Conservation (phyloP, 2,113 vertebrate genomes). For the Reinhardtius hippoglossoides region DNA sequence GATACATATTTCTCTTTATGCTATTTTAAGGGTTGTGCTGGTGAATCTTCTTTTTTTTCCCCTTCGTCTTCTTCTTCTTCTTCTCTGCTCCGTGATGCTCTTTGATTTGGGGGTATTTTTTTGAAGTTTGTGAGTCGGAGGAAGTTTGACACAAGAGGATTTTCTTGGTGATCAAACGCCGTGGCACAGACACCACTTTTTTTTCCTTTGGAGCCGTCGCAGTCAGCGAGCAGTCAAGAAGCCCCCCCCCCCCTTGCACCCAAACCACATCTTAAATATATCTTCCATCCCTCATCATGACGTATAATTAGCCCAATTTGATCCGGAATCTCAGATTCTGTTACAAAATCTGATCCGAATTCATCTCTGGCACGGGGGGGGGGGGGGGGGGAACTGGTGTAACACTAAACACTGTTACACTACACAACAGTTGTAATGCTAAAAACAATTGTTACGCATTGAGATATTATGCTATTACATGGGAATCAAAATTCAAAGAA, state of each 20-base stretch:
- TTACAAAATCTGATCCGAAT: too few species aligned
- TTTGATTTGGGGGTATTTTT: constrained; percentile 67
- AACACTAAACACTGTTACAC: too few species aligned
- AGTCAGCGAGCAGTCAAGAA: constrained; percentile 32
- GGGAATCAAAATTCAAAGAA: too few species aligned
- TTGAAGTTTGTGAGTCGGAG: constrained; percentile 52
- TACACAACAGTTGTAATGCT: too few species aligned
- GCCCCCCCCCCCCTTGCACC: background rate
- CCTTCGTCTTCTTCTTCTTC: background rate
- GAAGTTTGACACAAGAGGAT: constrained; percentile 63
- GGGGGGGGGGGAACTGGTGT: too few species aligned
- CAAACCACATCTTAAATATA: constrained; percentile 10
- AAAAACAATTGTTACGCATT: too few species aligned
- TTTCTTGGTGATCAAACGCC: constrained; percentile 68
- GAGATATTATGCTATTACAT: too few species aligned
- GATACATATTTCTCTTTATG: constrained; percentile 65
- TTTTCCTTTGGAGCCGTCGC: constrained; percentile 27
- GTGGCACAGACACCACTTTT: constrained; percentile 37
- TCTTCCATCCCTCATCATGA: constrained; percentile 19
- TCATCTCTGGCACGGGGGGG: too few species aligned
- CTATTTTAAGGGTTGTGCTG: constrained; percentile 60
- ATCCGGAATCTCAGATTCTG: too few species aligned
- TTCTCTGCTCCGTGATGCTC: constrained; percentile 55
- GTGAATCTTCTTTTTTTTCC: constrained; percentile 26
- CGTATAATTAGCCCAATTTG: constrained; percentile 24